These are phyloP conservation scores for Hassar affinis DNA, from an alignment of 2,113 vertebrate species.

Conservation along the genomic window DNA sequence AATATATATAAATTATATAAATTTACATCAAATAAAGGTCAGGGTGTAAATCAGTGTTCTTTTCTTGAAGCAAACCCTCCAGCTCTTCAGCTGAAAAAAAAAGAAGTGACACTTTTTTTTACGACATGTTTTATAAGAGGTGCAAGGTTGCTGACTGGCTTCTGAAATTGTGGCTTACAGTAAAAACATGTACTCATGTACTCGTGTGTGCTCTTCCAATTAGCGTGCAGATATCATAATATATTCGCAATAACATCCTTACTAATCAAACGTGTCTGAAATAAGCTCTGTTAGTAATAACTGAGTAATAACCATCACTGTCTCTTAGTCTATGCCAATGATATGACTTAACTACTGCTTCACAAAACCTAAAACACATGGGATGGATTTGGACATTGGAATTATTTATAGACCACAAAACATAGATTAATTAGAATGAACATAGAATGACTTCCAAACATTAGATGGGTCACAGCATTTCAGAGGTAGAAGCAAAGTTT, in stretches of 20 bases:
- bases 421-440: background rate
- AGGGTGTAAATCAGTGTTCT: background rate
- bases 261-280: background rate
- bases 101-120: background rate
- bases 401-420: no score
- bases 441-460: no score
- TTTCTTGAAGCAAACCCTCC: background rate
- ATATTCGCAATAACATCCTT: background rate
- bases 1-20: background rate
- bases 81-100: background rate
- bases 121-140: background rate
- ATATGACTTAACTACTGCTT: background rate
- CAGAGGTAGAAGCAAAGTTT: no score
- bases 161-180: background rate
- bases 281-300: background rate
- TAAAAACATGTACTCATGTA: background rate
- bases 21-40: background rate
- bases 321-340: background rate
- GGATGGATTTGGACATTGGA: no score
- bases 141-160: background rate
- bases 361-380: background rate
- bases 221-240: background rate
- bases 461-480: no score
- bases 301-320: background rate
- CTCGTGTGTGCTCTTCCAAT: background rate